Base-by-base conservation (phyloP, 2,113 vertebrate genomes). In the Pholis gunnellus region DNA sequence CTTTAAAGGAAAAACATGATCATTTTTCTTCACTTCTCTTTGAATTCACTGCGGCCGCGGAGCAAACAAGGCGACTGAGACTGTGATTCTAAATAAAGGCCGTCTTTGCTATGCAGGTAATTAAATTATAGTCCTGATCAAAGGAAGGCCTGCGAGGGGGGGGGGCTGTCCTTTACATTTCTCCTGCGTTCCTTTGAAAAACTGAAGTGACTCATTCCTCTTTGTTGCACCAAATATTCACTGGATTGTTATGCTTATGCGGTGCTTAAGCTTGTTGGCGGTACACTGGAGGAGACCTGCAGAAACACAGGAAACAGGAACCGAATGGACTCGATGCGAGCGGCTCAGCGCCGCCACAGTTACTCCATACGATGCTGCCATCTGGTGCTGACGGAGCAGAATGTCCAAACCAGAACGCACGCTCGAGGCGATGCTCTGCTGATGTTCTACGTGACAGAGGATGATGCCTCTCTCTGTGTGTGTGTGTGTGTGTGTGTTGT, bases 111-210 rank as follows among this genome's bases (percentile, higher is more conserved):
- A 36, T 75, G 72, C 88, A 87, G 83, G 83, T 91, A 91, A 91
- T 92, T 87, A 89, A 91, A 91, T 90, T 77, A 87, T 66, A 81
- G 86, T 64, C 69, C 34, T 90, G 86, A 94, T 93, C 89, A 94
- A 89, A 92, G 89, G 57, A 27, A 85, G 66, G 54, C 77, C 69
- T 60, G 64, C 14, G 60, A 85, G 10, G 8, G 20, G 50, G 17
- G 14, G 46, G 14, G 20, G 7, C 17, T 38, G 13, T 60, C 20
- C 29, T 74, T 63, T 44, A 73, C 36, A 88, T 63, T 90, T 68
- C 65, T 61, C 78, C 8, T 67, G 83, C 74, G 42, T 78, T 79
- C 56, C 81, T 92, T 90, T 93, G 90, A 92, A 89, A 86, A 87
- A 54, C 40, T 40, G 44, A 76, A 69, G 81, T 90, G 87, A 93